Evolutionary conservation across 2,888 invertebrate species (phyloP), one percentile per base, ranked within the genome.

Genomic region (Archaeoteleia sp.): DNA sequence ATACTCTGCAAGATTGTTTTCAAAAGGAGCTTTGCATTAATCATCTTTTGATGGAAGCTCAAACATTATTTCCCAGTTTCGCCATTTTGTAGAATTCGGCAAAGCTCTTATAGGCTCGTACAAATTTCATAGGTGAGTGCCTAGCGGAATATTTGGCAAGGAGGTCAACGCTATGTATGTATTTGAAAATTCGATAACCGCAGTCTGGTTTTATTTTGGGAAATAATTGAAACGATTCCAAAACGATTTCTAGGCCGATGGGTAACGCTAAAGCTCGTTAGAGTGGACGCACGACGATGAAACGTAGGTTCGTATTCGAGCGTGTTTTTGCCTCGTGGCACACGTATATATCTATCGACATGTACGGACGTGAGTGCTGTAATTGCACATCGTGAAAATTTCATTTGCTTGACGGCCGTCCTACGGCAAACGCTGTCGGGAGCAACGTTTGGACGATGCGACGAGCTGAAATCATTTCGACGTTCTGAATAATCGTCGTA

Each of bases 371-470:
- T 14, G 6, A 35, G 14, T 12, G 35, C 15, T 35, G 17, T 35
- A 35, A 35, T 35, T 35, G 35, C 35, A 14, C 7, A 3, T 35
- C 35, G 14, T 35, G n/a, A 15, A 35, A 14, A 35, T 35, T 35
- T 35, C 17, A 35, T 35, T 35, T 14, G 35, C 35, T 35, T 14
- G 35, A 35, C 35, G 35, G 6, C 35, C 35, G 14, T 35, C 35
- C 6, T n/a, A 35, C 35, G 14, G 35, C 35, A 35, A 35, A 12
- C 34, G 34, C 6, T 34, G 12, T 34, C 34, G 9, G 34, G 10
- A 10, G 9, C 34, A 9, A n/a, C 9, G 12, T 13, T 34, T 34
- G 5, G 12, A 34, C 34, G 34, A 13, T 12, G 34, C 9, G 34
- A n/a, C 12, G 34, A 34, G 34, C 34, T 12, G 34, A 20, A 9